Evolutionary conservation across 1,140 invertebrate genomes (phyloP), one percentile per base, ranked within the genome.

Genomic region (Megalopta genalis): DNA sequence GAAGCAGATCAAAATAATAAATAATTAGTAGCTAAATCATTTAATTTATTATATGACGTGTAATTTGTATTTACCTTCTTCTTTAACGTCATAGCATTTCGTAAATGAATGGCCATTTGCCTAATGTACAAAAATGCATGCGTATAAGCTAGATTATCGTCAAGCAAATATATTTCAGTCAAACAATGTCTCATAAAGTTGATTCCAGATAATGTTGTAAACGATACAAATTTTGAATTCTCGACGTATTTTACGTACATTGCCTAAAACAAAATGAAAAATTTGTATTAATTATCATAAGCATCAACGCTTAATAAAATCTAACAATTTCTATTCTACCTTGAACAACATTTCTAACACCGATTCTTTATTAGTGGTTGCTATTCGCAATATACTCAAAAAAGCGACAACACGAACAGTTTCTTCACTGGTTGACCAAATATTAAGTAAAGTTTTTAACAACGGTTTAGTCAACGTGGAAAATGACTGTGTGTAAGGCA

Each of bases 91-190:
- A 99, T 96, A 8, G 98, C 99, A 95, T 99, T 99, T 84, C 98
- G 93, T 46, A 99, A 93, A 94, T 99, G 97, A 87, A 99, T 99
- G 3, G 98, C 98, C 76, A 99, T 93, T 92, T 99, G 99, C 62
- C 99, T 94, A 72, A 99, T 98, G 89, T 99, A 99, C 12, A 99
- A 93, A 90, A 99, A 99, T 0, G 97, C 98, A 93, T 99, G 97
- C 88, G 95, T 96, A 91, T 99, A 99, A 0, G 97, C 95, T 6
- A 96, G 92, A 88, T 95, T 95, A 63, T 95, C 89, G 88, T 99
- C 96, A 32, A 99, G 92, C 2, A 96, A 92, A 91, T 98, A 98
- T 90, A 99, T 95, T 94, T 99, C 98, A 8, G 97, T 96, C 39
- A 99, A 93, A 25, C 98, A 99, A 66, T 95, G 94, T 84, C 98